Evolutionary conservation across 2,888 invertebrate genomes (phyloP).

Genomic region (Thelaira solivaga): DNA sequence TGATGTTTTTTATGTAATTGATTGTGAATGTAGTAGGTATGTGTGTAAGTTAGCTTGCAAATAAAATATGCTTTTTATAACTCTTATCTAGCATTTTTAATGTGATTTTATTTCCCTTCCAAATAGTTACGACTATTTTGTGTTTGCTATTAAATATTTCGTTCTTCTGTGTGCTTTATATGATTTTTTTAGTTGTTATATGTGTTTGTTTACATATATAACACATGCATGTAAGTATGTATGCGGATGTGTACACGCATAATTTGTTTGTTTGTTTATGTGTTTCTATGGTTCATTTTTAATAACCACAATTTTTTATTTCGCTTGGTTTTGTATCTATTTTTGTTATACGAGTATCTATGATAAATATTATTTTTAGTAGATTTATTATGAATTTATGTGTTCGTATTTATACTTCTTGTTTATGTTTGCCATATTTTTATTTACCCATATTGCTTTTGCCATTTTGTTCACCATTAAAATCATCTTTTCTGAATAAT

Average conservation of each 20-base stretch:
- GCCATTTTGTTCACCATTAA: slow-evolving; percentile 54
- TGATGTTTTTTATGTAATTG: slow-evolving; percentile 29
- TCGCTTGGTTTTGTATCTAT: slow-evolving; percentile 23
- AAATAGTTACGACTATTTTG: slow-evolving; percentile 15
- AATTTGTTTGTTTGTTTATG: slow-evolving; percentile 6
- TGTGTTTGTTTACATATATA: not conserved
- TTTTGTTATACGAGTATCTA: no score
- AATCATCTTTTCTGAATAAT: slow-evolving; percentile 2
- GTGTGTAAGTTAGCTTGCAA: slow-evolving; percentile 36
- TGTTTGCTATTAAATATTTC: not conserved
- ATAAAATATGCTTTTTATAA: slow-evolving; percentile 62
- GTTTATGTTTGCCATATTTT: not conserved
- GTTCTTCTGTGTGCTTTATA: slow-evolving; percentile 1
- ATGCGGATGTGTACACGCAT: not conserved
- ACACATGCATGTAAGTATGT: not conserved
- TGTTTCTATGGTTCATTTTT: slow-evolving; percentile 42
- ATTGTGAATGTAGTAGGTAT: slow-evolving; percentile 3
- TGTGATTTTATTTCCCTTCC: slow-evolving; percentile 37
- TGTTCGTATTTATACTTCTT: slow-evolving; percentile 6
- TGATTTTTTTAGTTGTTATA: slow-evolving; percentile 1
- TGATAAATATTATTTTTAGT: slow-evolving; percentile 53
- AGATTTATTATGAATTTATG: slow-evolving; percentile 39
- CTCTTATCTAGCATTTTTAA: slow-evolving; percentile 61
- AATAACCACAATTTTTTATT: slow-evolving; percentile 47
- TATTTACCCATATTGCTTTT: slow-evolving; percentile 29